Evolutionary conservation across 2,797 vertebrate species (phyloP), one percentile per base, ranked within the genome.

Genomic region (Alca torda): DNA sequence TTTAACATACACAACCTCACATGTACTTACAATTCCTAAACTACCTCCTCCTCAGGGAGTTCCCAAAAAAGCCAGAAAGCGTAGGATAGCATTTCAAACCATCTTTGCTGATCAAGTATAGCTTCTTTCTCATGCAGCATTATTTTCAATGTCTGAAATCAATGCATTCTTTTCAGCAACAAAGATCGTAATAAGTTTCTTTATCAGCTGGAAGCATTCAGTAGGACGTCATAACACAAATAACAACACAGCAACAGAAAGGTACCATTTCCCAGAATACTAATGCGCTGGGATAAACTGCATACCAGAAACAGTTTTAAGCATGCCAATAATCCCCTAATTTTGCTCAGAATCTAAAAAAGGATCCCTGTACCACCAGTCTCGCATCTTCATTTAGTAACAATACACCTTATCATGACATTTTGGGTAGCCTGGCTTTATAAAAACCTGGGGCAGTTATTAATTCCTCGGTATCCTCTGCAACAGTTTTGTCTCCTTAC

Each of bases 161-260:
- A 87, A 51, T 2, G 5, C 8, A 11, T 65, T 92, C 88, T 82
- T 80, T 67, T 39, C 67, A 74, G 30, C 65, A 78, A 87, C 26
- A 93, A 64, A 85, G 43, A 84, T 7, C 20, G 31, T 4, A 82
- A 16, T 33, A 83, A 84, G 81, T 64, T 95, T 60, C 31, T 61
- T 63, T 33, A 86, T 48, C 67, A 70, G 78, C 0, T 64, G 65
- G 65, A 88, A 85, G 80, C 4, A 0, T 90, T 76, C n/a, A 53
- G 30, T 64, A 74, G 35, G 31, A 68, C 43, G 35, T 53, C 72
- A 11, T 59, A 83, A 92, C 63, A 78, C 50, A 59, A 92, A 43
- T 37, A 93, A 80, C 75, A 83, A 74, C 45, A n/a, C 18, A 28
- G 43, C 59, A 91, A 95, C n/a, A 83, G 82, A 61, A 82, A 84